Conservation (phyloP, 1,140 invertebrate genomes). For the Anastatus disparis region DNA sequence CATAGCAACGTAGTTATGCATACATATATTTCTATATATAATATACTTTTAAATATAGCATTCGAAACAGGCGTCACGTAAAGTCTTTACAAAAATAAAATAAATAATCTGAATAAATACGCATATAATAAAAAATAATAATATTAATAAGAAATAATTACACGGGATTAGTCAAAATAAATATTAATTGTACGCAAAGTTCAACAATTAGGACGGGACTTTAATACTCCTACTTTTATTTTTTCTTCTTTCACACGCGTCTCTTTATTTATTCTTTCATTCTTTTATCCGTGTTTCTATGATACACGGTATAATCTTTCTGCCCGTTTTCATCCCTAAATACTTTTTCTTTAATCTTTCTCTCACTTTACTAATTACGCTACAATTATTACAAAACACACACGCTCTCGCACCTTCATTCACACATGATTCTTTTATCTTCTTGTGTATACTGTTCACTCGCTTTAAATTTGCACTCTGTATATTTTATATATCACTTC, state of each 20-base stretch:
- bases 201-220: conserved; percentile 39
- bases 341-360: conserved; percentile 16
- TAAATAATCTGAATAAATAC: conserved; percentile 68
- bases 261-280: conserved; percentile 12
- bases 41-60: conserved; percentile 58
- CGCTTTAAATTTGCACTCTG: background rate
- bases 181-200: conserved; percentile 50
- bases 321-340: conserved; percentile 8
- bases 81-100: conserved; percentile 65
- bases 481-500: background rate
- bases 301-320: conserved; percentile 18
- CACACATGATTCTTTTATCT: background rate
- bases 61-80: conserved; percentile 55
- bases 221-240: too few species aligned
- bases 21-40: conserved; percentile 40
- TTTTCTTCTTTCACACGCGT: conserved; percentile 5
- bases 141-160: conserved; percentile 48
- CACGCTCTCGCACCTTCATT: background rate
- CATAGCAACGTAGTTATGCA: conserved; percentile 36
- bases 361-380: background rate
- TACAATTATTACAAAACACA: background rate
- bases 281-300: conserved; percentile 13
- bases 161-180: conserved; percentile 64
- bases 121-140: conserved; percentile 49
- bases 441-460: conserved; percentile 4